Conservation (phyloP, 2,888 invertebrate genomes). For the Nasonovia ribisnigri region DNA sequence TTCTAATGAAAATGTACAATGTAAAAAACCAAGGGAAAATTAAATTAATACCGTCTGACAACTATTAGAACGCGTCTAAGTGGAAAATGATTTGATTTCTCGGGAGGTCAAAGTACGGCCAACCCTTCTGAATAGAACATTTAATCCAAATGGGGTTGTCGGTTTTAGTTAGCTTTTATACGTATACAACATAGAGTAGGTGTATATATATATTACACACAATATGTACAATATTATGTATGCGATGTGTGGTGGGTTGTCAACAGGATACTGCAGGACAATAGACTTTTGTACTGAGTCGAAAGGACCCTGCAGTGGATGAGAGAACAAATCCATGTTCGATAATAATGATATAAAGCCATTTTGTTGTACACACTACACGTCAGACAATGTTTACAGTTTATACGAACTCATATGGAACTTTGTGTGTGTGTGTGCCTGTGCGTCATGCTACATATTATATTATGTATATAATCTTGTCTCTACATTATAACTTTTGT, state of each 20-base stretch:
- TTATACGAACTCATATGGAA: neutral
- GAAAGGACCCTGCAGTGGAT: neutral
- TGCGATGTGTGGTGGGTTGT: neutral
- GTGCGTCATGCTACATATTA: neutral
- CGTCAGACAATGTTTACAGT: neutral
- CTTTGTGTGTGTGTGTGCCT: neutral
- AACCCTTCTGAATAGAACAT: conserved; percentile 39
- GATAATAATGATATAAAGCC: conserved; percentile 31
- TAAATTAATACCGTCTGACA: conserved; percentile 30
- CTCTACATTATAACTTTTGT: neutral
- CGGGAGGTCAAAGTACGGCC: conserved; percentile 10
- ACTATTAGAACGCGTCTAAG: conserved; percentile 37
- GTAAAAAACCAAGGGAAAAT: neutral
- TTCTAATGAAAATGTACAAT: conserved; percentile 10
- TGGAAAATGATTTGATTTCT: conserved; percentile 55
- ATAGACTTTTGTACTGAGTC: neutral
- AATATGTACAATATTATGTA: neutral
- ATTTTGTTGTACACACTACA: conserved; percentile 21
- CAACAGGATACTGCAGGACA: conserved; percentile 44
- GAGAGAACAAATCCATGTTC: conserved; percentile 27
- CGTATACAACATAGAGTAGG: neutral
- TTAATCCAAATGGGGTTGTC: conserved; percentile 43
- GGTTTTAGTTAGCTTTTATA: conserved; percentile 23
- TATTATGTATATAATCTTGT: neutral
- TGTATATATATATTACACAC: neutral